Base-by-base conservation (phyloP, 2,113 vertebrate species). In the Merops nubicus region DNA sequence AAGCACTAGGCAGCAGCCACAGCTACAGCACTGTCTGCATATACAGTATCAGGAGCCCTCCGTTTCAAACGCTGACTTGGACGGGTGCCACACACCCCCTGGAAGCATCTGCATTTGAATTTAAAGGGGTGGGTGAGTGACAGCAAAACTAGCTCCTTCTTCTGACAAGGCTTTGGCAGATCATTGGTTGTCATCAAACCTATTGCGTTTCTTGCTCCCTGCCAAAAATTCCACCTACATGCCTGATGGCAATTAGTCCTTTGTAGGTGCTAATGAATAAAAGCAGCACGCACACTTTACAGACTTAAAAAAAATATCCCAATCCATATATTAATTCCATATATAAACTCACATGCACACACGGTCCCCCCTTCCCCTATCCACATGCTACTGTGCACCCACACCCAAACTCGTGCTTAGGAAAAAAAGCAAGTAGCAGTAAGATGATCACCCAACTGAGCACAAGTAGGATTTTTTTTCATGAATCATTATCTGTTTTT, bases 231-330 rank as follows among this genome's bases (percentile, higher is more conserved):
- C 98, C 98, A 98, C 98, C 98, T 98, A 98, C 98, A 97, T 97
- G 97, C 98, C 98, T 98, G 98, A 98, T 98, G 98, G 98, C 98
- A 98, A 98, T 98, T 98, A 98, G 95, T 98, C 97, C 98, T 97
- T 98, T 96, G 97, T 97, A 98, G 98, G 98, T 98, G 97, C 98
- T 98, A 98, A 98, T 98, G 98, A 98, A 98, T 97, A 98, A 98
- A 98, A 97, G 95, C 96, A 98, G 97, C 98, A 97, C 18, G 67
- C 89, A 97, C 90, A 83, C 92, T 97, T 97, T 95, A 79, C 36
- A 96, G 96, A 65, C 93, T 95, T 95, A 96, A 97, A 97, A 97
- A 97, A 97, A 97, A 94, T 96, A 98, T 96, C 95, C 97, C 86
- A 79, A 97, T 97, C 95, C 88, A 91, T 91, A 96, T 91, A 97